phyloP scores from a whole-genome alignment of 2,888 invertebrate genomes.

The Eucera pruinosa region DNA sequence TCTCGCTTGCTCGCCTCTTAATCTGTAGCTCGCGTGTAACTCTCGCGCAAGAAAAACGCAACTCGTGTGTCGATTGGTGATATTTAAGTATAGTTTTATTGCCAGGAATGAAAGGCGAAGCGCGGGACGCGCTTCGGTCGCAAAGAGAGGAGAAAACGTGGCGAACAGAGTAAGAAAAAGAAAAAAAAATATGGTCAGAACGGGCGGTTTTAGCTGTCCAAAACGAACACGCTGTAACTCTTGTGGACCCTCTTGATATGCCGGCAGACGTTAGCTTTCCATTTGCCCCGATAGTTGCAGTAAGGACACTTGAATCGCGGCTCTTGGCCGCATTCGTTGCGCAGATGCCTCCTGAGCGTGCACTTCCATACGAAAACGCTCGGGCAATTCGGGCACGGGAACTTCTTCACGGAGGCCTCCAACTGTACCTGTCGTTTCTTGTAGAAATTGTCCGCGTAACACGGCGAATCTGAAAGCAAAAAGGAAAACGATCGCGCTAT shows the following conservation, averaged over 20 bases:
- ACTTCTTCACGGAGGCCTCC: conserved; percentile 16
- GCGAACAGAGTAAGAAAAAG: no score
- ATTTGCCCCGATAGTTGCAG: conserved; percentile 76
- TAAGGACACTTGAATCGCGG: conserved; percentile 76
- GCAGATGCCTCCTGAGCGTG: conserved; percentile 73
- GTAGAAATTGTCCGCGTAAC: not conserved
- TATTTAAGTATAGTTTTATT: no score
- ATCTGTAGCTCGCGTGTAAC: no score
- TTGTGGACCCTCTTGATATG: conserved; percentile 69
- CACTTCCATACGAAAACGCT: conserved; percentile 67
- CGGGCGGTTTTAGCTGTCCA: not conserved
- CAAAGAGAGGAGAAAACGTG: no score
- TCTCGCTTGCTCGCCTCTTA: not conserved
- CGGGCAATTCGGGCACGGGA: conserved; percentile 64
- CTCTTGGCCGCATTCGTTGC: conserved; percentile 77
- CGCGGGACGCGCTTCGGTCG: no score
- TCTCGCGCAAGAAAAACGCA: not conserved
- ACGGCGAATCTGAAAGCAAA: conserved; percentile 40
- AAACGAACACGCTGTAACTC: conserved; percentile 56
- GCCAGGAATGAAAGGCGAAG: no score
- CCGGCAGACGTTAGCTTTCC: conserved; percentile 71
- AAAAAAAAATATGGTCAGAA: no score
- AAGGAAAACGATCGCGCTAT: conserved; percentile 17
- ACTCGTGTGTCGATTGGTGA: no score
- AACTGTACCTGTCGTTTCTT: conserved; percentile 2